Evolutionary conservation across 2,797 vertebrate genomes (phyloP), one percentile per base, ranked within the genome.

Genomic region (Mionectes olivaceus): DNA sequence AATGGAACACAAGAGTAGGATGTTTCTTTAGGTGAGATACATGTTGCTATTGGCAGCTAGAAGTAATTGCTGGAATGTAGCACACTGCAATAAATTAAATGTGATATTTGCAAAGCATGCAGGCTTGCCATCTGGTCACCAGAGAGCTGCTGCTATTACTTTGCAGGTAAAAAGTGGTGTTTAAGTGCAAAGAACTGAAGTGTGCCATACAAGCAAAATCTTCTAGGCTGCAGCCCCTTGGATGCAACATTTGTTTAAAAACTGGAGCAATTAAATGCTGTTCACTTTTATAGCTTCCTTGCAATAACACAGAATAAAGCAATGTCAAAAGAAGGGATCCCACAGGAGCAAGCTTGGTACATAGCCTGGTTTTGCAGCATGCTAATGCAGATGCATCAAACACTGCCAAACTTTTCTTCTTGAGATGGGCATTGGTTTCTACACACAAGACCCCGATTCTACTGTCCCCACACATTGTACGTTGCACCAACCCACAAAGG

Each of bases 21-120:
- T 96, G 94, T 83, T 77, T 83, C 90, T 88, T 95, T 93, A 67
- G 83, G 64, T 93, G 91, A 95, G 85, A 93, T 92, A 91, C 86
- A 80, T 93, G 93, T 93, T 95, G 84, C 80, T 93, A 93, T 86
- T 91, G 85, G 95, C 93, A 96, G 92, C 82, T 94, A 84, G 63
- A 70, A 96, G 81, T 93, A 93, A 96, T 93, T 96, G 89, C 90
- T 96, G 93, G 95, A 97, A 95, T 94, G 95, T 89, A 71, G 74
- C 81, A 80, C 47, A 9, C 52, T 85, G 91, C 83, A 94, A 96
- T 93, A 94, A 94, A 94, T 91, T 96, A 93, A 94, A 65, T n/a
- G 82, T 35, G 73, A 89, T 97, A 85, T 95, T 93, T 97, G 94
- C 87, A 94, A 96, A 90, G 92, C 56, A 63, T 76, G 80, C 87